A percentile compares a stretch with the other conserved stretches of the same genome.
Conservation (phyloP, 2,888 invertebrate species). For the Sisyra nigra region DNA sequence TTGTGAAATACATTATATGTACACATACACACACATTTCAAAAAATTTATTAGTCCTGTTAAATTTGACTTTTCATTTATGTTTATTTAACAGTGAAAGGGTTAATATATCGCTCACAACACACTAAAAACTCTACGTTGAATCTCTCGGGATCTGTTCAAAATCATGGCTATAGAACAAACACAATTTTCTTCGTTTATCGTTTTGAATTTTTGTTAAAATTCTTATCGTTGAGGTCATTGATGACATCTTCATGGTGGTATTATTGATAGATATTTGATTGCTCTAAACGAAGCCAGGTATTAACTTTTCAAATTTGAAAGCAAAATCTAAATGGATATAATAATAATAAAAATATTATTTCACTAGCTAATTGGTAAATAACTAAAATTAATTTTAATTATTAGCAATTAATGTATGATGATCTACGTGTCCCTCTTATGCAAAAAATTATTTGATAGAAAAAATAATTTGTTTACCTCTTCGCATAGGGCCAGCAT, state of each 20-base stretch:
- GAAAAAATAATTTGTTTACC: conserved; percentile 40
- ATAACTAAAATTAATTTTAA: neutral
- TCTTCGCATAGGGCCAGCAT: conserved; percentile 88
- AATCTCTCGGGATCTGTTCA: neutral
- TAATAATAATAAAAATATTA: neutral
- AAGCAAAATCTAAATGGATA: neutral
- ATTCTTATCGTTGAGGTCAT: too few relatives aligned
- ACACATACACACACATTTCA: neutral
- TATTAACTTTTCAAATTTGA: neutral
- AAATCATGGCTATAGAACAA: neutral
- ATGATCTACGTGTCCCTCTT: neutral
- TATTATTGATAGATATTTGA: too few relatives aligned
- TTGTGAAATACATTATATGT: conserved; percentile 5
- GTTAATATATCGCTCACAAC: conserved; percentile 6
- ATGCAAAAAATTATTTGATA: neutral
- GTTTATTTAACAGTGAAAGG: conserved; percentile 8
- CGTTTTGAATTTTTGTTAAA: too few relatives aligned
- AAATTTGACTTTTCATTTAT: conserved; percentile 1
- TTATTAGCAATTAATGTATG: neutral
- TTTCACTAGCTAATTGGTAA: neutral
- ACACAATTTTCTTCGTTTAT: too few relatives aligned
- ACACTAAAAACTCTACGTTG: conserved; percentile 2
- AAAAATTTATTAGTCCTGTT: neutral
- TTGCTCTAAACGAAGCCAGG: too few relatives aligned
- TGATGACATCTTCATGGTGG: too few relatives aligned